Evolutionary conservation across 2,113 vertebrate genomes (phyloP), one percentile per base, ranked within the genome.

Genomic region (Aspiorhynchus laticeps): DNA sequence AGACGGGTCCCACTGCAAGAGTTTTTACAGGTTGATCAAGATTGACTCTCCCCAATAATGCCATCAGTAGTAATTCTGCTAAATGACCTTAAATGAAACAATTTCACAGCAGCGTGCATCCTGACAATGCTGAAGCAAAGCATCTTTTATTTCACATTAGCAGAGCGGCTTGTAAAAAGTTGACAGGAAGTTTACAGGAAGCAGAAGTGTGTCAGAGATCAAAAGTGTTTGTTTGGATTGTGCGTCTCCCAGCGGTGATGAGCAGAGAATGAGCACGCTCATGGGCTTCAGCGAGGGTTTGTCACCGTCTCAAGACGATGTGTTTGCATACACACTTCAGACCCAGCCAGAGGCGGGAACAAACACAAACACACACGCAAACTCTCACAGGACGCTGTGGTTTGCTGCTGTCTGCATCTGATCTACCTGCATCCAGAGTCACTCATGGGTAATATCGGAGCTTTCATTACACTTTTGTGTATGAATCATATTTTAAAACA

Each of bases 211-310:
- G 90, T 94, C 91, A 93, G 91, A 86, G 91, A 89, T 94, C 90
- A 91, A 90, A 94, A 91, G 90, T 94, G 93, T 95, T 96, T 96
- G 94, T 96, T 95, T 95, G 95, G 93, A 93, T 96, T 94, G 92
- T 93, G 92, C 91, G 93, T 94, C 91, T 92, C 94, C 91, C 87
- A 92, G 91, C 88, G 93, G 76, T 53, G 73, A 73, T 73, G 73
- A 83, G 61, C 67, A 8, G 83, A 87, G 88, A 91, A 92, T 92
- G 90, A 92, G 88, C 92, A 88, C 56, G 91, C 93, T 94, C 94
- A 94, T 94, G 94, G 94, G 94, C 95, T 95, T 94, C 94, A 92
- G 95, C 92, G 94, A 96, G 92, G 94, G 94, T 95, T 94, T 94
- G 95, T 95, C 95, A 95, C 91, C 26, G 92, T 95, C 91, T 95